These are phyloP conservation scores for Bunonema sp. DNA, from an alignment of 2,888 invertebrate species.

Conservation along the genomic window DNA sequence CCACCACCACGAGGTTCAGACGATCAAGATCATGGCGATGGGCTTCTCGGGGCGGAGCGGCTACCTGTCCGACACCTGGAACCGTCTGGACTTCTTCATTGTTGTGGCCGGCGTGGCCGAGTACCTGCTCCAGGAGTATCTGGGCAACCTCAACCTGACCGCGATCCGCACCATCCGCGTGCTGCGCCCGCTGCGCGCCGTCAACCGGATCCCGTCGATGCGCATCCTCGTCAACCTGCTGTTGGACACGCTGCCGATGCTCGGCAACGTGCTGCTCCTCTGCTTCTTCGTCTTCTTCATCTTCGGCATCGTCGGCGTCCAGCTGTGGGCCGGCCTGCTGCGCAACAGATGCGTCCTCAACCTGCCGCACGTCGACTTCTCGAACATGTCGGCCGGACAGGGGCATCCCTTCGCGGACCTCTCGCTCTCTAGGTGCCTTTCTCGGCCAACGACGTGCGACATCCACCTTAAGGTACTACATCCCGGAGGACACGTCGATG, in stretches of 20 bases:
- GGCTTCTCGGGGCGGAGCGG: slow-evolving; percentile 74
- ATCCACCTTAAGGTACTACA: slow-evolving; percentile 36
- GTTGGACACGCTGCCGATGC: slow-evolving; percentile 93
- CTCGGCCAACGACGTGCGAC: no score
- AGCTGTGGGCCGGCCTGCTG: slow-evolving; percentile 93
- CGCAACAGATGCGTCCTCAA: slow-evolving; percentile 49
- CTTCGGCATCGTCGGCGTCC: slow-evolving; percentile 97
- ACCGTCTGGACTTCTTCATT: slow-evolving; percentile 91
- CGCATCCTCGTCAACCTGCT: slow-evolving; percentile 68
- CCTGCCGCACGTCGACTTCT: slow-evolving; percentile 16
- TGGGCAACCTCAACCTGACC: slow-evolving; percentile 85
- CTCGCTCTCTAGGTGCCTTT: slow-evolving; percentile 27
- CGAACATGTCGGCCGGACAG: slow-evolving; percentile 18
- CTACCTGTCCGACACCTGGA: slow-evolving; percentile 95
- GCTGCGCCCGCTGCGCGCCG: slow-evolving; percentile 82
- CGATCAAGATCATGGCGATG: slow-evolving; percentile 95
- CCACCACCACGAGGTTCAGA: slow-evolving; percentile 11
- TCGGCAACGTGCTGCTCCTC: slow-evolving; percentile 82
- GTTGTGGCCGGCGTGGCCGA: slow-evolving; percentile 67
- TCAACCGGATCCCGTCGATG: slow-evolving; percentile 94
- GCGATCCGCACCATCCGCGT: slow-evolving; percentile 95
- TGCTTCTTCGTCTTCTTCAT: slow-evolving; percentile 99
- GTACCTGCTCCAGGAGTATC: slow-evolving; percentile 60
- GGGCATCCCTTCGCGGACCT: slow-evolving; percentile 24
- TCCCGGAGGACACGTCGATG: slow-evolving; percentile 51